A percentile compares a stretch with the other conserved stretches of the same genome.
Evolutionary conservation across 2,113 vertebrate species (phyloP).

Genomic region (Tragulus kanchil): DNA sequence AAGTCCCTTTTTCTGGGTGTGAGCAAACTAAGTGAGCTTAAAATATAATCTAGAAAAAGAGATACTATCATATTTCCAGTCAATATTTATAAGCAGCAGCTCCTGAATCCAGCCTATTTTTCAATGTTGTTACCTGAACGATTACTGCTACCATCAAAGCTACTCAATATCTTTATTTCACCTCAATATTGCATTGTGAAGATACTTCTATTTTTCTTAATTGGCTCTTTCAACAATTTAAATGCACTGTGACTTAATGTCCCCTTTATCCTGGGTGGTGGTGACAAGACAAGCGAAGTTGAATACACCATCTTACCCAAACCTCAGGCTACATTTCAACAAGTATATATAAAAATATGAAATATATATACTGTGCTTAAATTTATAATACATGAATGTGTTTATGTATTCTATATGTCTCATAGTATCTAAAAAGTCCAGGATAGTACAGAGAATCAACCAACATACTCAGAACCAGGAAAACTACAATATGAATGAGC

Average conservation of each 20-base stretch:
- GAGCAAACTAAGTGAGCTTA: neutral
- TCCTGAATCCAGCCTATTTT: neutral
- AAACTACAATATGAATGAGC: neutral
- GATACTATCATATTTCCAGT: neutral
- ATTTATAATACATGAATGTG: neutral
- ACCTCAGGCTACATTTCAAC: neutral
- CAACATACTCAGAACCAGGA: neutral
- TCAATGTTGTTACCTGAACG: neutral
- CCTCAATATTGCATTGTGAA: neutral
- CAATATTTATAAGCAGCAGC: neutral
- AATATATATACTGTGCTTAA: neutral
- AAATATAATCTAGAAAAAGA: neutral
- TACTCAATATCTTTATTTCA: neutral
- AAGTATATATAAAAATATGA: neutral
- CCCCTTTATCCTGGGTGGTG: neutral
- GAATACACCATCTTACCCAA: neutral
- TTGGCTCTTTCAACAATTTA: too few relatives aligned
- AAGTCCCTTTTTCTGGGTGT: neutral
- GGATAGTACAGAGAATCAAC: neutral
- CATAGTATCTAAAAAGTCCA: neutral
- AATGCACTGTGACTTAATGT: neutral
- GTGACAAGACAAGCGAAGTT: neutral
- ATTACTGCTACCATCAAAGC: neutral
- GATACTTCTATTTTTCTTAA: too few relatives aligned
- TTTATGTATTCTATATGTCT: neutral